Conservation (phyloP, 2,113 vertebrate species). For the Harpagus bidentatus region DNA sequence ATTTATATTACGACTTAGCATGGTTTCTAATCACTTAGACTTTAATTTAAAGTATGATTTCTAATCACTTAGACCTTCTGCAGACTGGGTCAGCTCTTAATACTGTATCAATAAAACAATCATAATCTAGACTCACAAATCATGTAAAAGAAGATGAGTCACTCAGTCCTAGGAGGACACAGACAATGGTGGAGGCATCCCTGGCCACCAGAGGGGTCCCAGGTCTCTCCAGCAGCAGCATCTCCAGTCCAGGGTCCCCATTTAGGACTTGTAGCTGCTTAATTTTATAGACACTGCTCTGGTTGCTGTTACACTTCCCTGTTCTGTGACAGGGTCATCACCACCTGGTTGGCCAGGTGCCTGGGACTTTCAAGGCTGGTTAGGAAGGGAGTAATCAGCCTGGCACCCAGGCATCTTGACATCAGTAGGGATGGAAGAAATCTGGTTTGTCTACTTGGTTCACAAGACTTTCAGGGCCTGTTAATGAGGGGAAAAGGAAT, state of each 20-base stretch:
- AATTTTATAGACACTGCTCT: background rate
- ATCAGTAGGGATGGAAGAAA: background rate
- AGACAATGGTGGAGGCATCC: fast-evolving
- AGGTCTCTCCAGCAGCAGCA: background rate
- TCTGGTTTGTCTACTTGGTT: background rate
- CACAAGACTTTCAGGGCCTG: background rate
- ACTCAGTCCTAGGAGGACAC: background rate
- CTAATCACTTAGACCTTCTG: background rate
- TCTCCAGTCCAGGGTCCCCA: background rate
- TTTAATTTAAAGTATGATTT: background rate
- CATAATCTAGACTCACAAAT: background rate
- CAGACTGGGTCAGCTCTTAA: background rate
- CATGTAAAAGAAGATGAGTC: background rate
- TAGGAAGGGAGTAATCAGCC: background rate
- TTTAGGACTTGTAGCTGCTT: background rate
- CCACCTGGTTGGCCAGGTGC: background rate
- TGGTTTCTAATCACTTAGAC: background rate
- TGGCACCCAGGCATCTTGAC: background rate
- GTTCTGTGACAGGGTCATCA: background rate
- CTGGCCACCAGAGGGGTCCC: fast-evolving
- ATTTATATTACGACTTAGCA: background rate
- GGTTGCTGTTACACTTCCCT: background rate
- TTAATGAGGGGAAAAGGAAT: background rate
- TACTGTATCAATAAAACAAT: background rate
- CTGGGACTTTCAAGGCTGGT: background rate